Conservation (phyloP, 2,888 invertebrate genomes). For the Acanthacorydalis orientalis region DNA sequence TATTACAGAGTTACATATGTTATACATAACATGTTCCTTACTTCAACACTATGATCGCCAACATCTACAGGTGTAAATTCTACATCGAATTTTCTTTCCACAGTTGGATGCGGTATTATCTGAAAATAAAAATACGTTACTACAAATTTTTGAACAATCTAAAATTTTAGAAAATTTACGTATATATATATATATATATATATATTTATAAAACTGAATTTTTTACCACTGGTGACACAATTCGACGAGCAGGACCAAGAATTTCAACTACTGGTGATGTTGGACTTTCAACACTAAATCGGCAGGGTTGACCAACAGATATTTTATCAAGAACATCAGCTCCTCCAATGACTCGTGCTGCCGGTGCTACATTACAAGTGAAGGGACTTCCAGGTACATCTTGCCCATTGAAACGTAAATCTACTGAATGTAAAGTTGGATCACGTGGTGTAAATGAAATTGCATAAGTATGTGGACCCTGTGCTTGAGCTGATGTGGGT, state of each 20-base stretch:
- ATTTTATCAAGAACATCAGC: constrained; percentile 80
- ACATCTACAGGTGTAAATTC: constrained; percentile 74
- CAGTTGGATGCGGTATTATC: constrained; percentile 10
- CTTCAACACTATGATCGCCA: constrained; percentile 87
- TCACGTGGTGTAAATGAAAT: constrained; percentile 94
- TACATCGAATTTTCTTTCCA: constrained; percentile 27
- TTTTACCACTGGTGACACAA: constrained; percentile 44
- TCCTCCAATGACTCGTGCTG: constrained; percentile 60
- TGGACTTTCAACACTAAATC: constrained; percentile 77
- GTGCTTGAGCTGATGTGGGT: constrained; percentile 90
- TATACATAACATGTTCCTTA: constrained; percentile 20
- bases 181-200: too few relatives aligned
- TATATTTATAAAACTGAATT: background rate
- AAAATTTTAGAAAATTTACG: too few relatives aligned
- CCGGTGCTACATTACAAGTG: constrained; percentile 60
- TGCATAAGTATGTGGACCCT: constrained; percentile 90
- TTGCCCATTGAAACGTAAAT: constrained; percentile 89
- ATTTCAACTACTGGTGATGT: constrained; percentile 68
- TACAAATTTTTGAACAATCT: too few relatives aligned
- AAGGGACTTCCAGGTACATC: constrained; percentile 88
- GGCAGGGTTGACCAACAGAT: constrained; percentile 67
- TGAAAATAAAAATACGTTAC: too few relatives aligned
- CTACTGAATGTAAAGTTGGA: constrained; percentile 79
- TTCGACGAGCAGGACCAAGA: constrained; percentile 53
- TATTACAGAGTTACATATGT: background rate